These are phyloP conservation scores for Todus mexicanus DNA, from an alignment of 2,797 vertebrate species.

Conservation along the genomic window DNA sequence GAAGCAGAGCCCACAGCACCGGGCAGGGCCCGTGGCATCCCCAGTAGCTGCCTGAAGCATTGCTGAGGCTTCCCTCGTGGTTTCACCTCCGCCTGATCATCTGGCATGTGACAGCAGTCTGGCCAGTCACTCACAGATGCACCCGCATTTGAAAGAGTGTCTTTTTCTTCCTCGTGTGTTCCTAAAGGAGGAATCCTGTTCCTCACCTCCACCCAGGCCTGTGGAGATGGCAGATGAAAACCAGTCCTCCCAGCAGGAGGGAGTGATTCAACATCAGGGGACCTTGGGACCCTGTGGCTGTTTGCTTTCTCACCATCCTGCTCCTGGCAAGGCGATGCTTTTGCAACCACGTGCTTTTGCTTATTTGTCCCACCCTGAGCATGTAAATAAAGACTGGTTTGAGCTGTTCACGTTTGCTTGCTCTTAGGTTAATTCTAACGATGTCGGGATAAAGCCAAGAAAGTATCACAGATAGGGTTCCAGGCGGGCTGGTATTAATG, in stretches of 20 bases:
- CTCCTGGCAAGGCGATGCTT: not conserved
- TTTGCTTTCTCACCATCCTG: not conserved
- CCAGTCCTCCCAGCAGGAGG: not conserved
- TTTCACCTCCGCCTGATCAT: too few relatives aligned
- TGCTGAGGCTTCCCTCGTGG: too few relatives aligned
- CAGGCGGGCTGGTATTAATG: not conserved
- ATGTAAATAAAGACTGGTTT: not conserved
- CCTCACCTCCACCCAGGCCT: not conserved
- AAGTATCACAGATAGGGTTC: not conserved
- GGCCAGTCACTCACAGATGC: not conserved
- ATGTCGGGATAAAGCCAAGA: not conserved
- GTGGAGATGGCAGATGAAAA: not conserved
- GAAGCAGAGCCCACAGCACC: rapidly evolving
- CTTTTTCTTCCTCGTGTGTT: not conserved
- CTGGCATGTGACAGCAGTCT: not conserved
- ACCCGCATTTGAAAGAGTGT: not conserved
- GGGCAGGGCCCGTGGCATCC: too few relatives aligned
- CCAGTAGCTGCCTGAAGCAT: too few relatives aligned
- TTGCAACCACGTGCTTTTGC: not conserved
- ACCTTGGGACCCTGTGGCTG: not conserved
- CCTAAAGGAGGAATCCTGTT: not conserved
- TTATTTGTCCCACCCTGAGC: not conserved
- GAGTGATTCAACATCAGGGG: not conserved
- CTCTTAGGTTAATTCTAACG: not conserved
- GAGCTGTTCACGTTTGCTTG: not conserved